Conservation (phyloP, 2,797 vertebrate genomes). For the Pseudopleuronectes americanus region DNA sequence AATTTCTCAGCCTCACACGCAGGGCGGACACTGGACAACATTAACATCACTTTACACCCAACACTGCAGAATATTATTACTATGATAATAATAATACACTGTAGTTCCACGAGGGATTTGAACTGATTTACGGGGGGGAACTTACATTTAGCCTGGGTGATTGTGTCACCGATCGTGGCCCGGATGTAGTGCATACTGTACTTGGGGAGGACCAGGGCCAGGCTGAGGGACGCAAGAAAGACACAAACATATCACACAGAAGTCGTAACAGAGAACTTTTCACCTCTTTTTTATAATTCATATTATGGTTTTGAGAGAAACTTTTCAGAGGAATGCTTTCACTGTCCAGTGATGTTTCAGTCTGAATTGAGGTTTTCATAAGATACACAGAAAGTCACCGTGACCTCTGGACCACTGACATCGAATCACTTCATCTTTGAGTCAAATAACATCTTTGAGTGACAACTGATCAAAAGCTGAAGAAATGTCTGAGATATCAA, state of each 20-base stretch:
- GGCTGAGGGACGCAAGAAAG: constrained; percentile 79
- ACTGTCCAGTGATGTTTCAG: too few relatives aligned
- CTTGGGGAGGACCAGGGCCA: constrained; percentile 94
- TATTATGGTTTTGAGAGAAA: too few relatives aligned
- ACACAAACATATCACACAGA: constrained; percentile 12
- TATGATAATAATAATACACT: too few relatives aligned
- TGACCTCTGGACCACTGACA: too few relatives aligned
- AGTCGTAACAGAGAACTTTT: not conserved
- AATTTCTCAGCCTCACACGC: constrained; percentile 46
- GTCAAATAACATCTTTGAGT: too few relatives aligned
- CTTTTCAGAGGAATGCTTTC: too few relatives aligned
- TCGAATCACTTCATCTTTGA: too few relatives aligned
- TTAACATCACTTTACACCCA: constrained; percentile 33
- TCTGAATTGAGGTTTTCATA: too few relatives aligned
- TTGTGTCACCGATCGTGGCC: constrained; percentile 91
- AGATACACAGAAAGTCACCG: too few relatives aligned
- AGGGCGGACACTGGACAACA: constrained; percentile 29
- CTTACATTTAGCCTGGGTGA: constrained; percentile 97
- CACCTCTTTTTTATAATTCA: too few relatives aligned
- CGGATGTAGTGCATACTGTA: constrained; percentile 96
- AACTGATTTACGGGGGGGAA: constrained; percentile 51
- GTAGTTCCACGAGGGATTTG: constrained; percentile 6
- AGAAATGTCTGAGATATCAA: too few relatives aligned
- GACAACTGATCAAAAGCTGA: too few relatives aligned
- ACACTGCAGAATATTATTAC: not conserved